Conservation (phyloP, 2,888 invertebrate species). For the Philonicus albiceps region DNA sequence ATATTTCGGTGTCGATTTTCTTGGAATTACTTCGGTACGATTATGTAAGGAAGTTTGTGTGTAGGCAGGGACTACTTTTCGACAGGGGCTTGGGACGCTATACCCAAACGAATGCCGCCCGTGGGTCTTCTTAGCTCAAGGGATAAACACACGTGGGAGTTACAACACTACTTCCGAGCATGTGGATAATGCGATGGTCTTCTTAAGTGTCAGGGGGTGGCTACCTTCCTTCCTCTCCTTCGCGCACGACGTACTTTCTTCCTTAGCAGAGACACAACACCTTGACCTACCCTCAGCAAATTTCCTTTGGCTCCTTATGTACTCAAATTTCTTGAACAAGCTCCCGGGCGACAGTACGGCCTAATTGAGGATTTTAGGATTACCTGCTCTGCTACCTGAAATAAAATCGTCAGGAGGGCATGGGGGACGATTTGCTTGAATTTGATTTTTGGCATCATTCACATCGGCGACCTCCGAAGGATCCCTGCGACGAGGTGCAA, state of each 20-base stretch:
- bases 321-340: constrained; percentile 10
- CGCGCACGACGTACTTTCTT: not conserved
- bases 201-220: not conserved
- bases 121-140: not conserved
- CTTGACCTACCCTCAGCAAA: constrained; percentile 38
- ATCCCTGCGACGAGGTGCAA: not conserved
- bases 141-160: constrained; percentile 11
- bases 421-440: not conserved
- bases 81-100: not conserved
- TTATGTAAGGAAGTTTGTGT: not conserved
- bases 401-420: not conserved
- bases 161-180: not conserved
- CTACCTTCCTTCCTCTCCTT: not conserved
- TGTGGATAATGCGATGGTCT: not conserved
- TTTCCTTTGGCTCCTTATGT: constrained; percentile 36
- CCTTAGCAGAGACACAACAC: constrained; percentile 2
- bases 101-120: not conserved
- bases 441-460: not conserved
- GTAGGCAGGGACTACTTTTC: not conserved
- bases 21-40: not conserved
- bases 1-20: constrained; percentile 18
- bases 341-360: not conserved
- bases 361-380: not conserved
- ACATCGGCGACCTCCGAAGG: not conserved
- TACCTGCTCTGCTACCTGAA: not conserved